These are phyloP conservation scores for Mycetomoellerius zeteki DNA, from an alignment of 1,140 invertebrate species.

Conservation along the genomic window DNA sequence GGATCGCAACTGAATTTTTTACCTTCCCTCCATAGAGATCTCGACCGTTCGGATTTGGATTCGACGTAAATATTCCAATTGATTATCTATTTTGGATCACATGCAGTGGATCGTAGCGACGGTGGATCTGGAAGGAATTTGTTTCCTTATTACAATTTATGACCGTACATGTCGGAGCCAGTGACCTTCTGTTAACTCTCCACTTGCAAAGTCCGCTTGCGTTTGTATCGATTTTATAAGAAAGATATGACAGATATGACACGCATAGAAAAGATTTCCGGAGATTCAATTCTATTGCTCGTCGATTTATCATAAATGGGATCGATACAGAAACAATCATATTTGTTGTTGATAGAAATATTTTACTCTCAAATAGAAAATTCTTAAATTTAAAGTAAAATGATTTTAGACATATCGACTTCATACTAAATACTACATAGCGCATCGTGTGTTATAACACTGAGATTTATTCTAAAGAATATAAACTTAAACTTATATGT, in stretches of 20 bases:
- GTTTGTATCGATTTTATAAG: background rate
- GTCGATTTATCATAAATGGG: too few species aligned
- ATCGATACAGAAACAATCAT: too few species aligned
- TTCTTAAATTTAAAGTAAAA: too few species aligned
- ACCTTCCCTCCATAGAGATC: background rate
- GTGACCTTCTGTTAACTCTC: background rate
- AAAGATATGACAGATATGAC: background rate
- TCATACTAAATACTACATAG: too few species aligned
- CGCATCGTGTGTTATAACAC: too few species aligned
- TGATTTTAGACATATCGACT: too few species aligned
- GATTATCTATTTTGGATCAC: slow-evolving; percentile 45
- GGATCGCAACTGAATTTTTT: slow-evolving; percentile 51
- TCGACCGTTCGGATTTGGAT: slow-evolving; percentile 27
- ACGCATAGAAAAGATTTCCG: too few species aligned
- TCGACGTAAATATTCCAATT: slow-evolving; percentile 42
- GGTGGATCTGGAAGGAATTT: slow-evolving; percentile 4
- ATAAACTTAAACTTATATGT: too few species aligned
- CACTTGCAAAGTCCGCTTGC: background rate
- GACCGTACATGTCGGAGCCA: background rate
- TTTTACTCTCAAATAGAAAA: too few species aligned
- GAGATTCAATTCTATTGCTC: too few species aligned
- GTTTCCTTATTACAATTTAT: slow-evolving; percentile 1
- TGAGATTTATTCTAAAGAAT: too few species aligned
- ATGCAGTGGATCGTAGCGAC: background rate
- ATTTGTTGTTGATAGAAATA: too few species aligned